Evolutionary conservation across 2,113 vertebrate genomes (phyloP).

Genomic region (Chionomys nivalis): DNA sequence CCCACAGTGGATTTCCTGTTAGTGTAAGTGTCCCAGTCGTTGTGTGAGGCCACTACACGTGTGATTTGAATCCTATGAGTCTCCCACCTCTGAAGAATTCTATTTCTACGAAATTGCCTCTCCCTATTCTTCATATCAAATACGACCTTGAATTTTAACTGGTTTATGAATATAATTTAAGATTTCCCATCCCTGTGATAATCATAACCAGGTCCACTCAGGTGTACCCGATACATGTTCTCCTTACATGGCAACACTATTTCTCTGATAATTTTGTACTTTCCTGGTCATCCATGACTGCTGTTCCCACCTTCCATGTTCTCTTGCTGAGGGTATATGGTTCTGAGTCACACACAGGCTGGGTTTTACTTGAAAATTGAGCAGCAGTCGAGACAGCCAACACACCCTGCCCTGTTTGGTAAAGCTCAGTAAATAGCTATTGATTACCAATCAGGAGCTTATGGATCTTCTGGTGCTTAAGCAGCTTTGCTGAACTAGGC

Average conservation of each 20-base stretch:
- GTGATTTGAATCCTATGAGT: background rate
- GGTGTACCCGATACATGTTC: background rate
- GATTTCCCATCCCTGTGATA: background rate
- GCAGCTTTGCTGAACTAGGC: background rate
- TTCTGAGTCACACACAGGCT: background rate
- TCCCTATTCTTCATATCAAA: background rate
- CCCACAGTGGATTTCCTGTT: background rate
- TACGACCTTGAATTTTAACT: background rate
- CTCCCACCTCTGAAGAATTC: background rate
- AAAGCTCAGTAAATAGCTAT: background rate
- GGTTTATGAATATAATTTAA: background rate
- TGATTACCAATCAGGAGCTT: background rate
- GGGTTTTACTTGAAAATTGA: background rate
- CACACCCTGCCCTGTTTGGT: background rate
- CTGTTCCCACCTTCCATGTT: background rate
- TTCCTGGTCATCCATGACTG: background rate
- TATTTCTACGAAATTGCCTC: background rate
- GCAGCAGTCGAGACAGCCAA: background rate
- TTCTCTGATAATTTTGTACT: background rate
- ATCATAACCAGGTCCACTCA: background rate
- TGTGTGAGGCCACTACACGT: background rate
- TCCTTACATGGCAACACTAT: background rate
- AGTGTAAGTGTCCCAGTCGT: too few relatives aligned
- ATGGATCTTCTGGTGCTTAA: background rate
- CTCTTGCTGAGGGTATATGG: background rate